Conservation (phyloP, 53 echinoderm and acorn worm genomes). For the Zoroaster sp. region DNA sequence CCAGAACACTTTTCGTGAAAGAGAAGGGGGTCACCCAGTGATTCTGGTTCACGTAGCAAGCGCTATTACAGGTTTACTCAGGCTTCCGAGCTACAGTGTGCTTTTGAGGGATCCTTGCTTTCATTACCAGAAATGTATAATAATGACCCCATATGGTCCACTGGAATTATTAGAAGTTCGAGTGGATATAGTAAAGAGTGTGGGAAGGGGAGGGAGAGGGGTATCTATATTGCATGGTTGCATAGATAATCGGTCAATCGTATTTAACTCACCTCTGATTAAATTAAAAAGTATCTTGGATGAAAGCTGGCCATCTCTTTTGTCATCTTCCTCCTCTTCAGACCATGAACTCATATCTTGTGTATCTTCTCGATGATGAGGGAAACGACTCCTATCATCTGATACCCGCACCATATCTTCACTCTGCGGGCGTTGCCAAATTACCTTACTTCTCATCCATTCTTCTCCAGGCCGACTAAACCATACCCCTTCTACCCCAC, state of each 20-base stretch:
- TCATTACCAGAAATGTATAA: too few species aligned
- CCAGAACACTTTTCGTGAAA: too few species aligned
- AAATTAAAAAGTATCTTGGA: slow-evolving; percentile 22
- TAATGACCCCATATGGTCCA: too few species aligned
- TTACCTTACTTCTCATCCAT: slow-evolving; percentile 22
- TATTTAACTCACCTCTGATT: slow-evolving; percentile 30
- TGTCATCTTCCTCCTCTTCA: slow-evolving; percentile 37
- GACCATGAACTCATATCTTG: not conserved
- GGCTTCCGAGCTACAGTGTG: too few species aligned
- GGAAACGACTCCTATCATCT: not conserved
- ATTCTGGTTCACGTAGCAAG: too few species aligned
- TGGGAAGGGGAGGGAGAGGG: too few species aligned
- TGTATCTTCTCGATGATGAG: not conserved
- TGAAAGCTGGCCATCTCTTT: not conserved
- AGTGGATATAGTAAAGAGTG: too few species aligned
- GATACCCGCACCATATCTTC: not conserved
- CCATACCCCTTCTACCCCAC: slow-evolving; percentile 26
- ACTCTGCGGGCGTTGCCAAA: slow-evolving; percentile 15
- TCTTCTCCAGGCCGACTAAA: slow-evolving; percentile 31
- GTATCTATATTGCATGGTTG: not conserved
- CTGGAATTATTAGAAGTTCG: too few species aligned
- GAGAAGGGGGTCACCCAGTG: too few species aligned
- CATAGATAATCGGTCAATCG: not conserved
- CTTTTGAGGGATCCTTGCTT: too few species aligned
- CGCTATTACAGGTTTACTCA: too few species aligned